Percentiles rank a stretch among this genome's conserved stretches.
Conservation (phyloP, 2,113 vertebrate genomes). For the Athene noctua region DNA sequence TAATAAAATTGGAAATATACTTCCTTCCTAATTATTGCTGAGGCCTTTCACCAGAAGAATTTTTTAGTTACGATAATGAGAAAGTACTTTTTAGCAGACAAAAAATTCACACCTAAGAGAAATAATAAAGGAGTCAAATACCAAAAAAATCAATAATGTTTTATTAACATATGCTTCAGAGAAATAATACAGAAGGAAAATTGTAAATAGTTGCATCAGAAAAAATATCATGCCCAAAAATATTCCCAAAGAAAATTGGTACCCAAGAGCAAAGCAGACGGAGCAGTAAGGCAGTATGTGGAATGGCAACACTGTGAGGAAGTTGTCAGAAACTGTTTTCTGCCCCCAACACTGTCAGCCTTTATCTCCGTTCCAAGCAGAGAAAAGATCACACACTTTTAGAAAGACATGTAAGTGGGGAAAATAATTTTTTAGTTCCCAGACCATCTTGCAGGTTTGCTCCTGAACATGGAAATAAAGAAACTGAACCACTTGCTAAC, state of each 20-base stretch:
- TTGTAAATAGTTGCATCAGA: not conserved
- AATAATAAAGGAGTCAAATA: constrained; percentile 61
- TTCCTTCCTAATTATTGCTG: not conserved
- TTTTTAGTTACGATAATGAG: not conserved
- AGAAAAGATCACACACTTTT: not conserved
- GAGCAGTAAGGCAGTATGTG: not conserved
- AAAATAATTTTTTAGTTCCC: not conserved
- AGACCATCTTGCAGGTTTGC: not conserved
- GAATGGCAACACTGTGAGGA: constrained; percentile 2
- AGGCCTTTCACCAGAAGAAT: not conserved
- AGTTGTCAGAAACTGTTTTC: constrained; percentile 30
- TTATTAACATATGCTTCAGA: constrained; percentile 68
- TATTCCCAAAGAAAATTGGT: not conserved
- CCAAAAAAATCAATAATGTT: constrained; percentile 8
- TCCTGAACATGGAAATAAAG: constrained; percentile 61
- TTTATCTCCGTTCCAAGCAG: constrained; percentile 14
- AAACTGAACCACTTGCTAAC: constrained; percentile 57
- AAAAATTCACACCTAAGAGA: constrained; percentile 6
- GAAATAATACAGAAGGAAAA: constrained; percentile 53
- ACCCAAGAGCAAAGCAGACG: not conserved
- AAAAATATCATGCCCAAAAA: constrained; percentile 10
- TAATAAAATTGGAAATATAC: not conserved
- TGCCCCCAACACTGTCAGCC: not conserved
- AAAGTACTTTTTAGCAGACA: not conserved
- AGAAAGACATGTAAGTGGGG: not conserved